Evolutionary conservation across 2,888 invertebrate species (phyloP), one percentile per base, ranked within the genome.

Genomic region (Mechanitis messenoides): DNA sequence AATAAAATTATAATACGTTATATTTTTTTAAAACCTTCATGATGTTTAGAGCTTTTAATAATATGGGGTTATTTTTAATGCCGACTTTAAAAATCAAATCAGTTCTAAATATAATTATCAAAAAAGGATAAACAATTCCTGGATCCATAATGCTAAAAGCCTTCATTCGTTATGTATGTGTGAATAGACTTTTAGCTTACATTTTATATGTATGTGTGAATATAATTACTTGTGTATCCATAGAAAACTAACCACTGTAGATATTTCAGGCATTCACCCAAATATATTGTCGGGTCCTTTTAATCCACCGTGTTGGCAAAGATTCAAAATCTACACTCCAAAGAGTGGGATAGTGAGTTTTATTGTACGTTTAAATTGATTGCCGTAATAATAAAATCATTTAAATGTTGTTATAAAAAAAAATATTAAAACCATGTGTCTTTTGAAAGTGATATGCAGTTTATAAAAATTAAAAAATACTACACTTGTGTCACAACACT

Each of bases 321-420:
- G 61, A 53, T 61, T 63, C 65, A 63, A 65, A 63, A 55, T 50
- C 56, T 58, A 62, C 58, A 53, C 42, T 6, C 35, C 53, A 47
- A 33, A 54, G 60, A 55, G 60, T 12, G n/a, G 6, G 6, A 9
- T 9, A 42, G 42, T 42, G 6, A 42, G 42, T 42, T 42, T 42
- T 42, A 42, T 9, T 42, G 6, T 42, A 11, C 42, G 42, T 9
- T 42, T 11, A 11, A 42, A 42, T 42, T 42, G n/a, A n/a, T n/a
- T n/a, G 1, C 7, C 42, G 42, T 42, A 9, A 3, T 20, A 42
- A 42, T 42, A 42, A 42, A 6, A 3, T 35, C 35, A 42, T 42
- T 42, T 42, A 9, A 9, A 42, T 42, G 42, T 42, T 42, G 6
- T 7, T 42, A 9, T 42, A 42, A 42, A 42, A 42, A 2, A 42